phyloP scores from a whole-genome alignment of 2,113 vertebrate species.

The Nothoprocta perdicaria region DNA sequence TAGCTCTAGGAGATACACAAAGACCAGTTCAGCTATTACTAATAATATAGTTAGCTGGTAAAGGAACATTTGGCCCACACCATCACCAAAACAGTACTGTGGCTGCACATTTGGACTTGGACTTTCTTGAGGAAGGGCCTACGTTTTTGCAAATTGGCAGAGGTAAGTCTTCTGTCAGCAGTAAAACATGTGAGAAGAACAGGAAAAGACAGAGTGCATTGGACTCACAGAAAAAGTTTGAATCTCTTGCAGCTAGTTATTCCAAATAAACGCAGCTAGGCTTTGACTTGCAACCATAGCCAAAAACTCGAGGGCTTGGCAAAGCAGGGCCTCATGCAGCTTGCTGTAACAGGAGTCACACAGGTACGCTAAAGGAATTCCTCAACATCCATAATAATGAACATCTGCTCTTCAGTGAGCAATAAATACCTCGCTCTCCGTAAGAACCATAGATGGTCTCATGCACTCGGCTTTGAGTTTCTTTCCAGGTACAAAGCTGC shows the following conservation, averaged over 20 bases:
- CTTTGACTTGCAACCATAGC: constrained; percentile 9
- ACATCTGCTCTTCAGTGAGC: constrained; percentile 12
- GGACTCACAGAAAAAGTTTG: neutral
- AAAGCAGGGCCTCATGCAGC: neutral
- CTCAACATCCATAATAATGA: constrained; percentile 18
- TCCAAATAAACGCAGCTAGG: constrained; percentile 24
- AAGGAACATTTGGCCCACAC: accelerated
- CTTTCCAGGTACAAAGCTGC: neutral
- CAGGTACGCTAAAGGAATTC: constrained; percentile 19
- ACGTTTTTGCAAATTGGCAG: neutral
- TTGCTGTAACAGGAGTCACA: constrained; percentile 45
- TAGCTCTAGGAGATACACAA: accelerated
- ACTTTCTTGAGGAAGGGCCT: neutral
- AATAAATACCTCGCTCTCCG: neutral
- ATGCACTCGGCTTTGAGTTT: neutral
- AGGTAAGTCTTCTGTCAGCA: neutral
- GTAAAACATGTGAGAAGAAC: neutral
- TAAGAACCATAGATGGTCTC: neutral
- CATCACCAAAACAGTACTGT: neutral
- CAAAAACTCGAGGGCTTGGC: constrained; percentile 43
- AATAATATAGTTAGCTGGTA: accelerated
- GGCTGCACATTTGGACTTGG: accelerated
- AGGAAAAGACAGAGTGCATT: neutral
- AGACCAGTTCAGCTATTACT: neutral
- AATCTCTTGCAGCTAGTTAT: neutral